Conservation (phyloP, 2,888 invertebrate genomes). For the Leucania comma region DNA sequence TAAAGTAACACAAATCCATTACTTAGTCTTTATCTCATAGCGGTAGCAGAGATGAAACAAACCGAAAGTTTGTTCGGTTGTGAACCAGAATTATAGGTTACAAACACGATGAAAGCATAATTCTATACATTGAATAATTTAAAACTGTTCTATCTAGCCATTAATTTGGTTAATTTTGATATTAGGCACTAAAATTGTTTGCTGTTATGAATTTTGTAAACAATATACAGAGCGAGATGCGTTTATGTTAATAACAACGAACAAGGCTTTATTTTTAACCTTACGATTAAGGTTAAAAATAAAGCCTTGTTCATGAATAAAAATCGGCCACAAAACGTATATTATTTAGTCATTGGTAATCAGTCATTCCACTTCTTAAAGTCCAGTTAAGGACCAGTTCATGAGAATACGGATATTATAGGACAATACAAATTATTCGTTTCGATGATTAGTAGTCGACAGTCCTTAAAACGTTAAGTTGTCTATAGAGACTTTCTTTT, state of each 20-base stretch:
- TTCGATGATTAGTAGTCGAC: background rate
- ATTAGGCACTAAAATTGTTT: conserved; percentile 40
- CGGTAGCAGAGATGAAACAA: conserved; percentile 69
- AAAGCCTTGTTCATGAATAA: no score
- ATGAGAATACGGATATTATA: background rate
- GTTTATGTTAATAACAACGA: conserved; percentile 30
- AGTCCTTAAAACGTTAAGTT: conserved; percentile 20
- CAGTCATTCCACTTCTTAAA: background rate
- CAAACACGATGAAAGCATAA: conserved; percentile 68
- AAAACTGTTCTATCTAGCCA: conserved; percentile 62
- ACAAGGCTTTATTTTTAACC: conserved; percentile 18
- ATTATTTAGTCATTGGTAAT: background rate
- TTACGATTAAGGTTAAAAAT: no score
- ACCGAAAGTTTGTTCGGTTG: conserved; percentile 64
- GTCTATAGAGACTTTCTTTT: no score
- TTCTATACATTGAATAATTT: conserved; percentile 66
- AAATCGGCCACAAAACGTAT: background rate
- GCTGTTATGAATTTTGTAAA: conserved; percentile 36
- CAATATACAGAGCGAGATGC: conserved; percentile 16
- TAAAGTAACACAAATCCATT: conserved; percentile 34
- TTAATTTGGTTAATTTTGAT: conserved; percentile 66
- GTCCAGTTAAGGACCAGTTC: background rate
- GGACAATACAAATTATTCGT: background rate
- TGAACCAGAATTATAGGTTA: conserved; percentile 72
- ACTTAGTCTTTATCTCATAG: conserved; percentile 68